Conservation (phyloP, 1,140 invertebrate genomes). For the Zaprionus capensis region DNA sequence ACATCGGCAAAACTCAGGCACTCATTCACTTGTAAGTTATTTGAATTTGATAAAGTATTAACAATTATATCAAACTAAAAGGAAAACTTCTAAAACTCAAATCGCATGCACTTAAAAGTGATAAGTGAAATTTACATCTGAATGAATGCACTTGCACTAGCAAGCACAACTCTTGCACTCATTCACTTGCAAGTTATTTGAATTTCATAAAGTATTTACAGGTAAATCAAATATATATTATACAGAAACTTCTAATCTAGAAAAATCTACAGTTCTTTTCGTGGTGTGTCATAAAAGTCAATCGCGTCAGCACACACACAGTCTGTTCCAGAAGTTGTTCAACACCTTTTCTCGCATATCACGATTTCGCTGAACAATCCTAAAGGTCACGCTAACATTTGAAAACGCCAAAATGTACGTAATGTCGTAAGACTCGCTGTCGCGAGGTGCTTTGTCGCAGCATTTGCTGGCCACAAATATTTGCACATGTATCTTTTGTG, state of each 20-base stretch:
- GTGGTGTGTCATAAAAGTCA: not conserved
- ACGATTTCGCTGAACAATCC: not conserved
- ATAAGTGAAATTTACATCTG: not conserved
- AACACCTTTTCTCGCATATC: not conserved
- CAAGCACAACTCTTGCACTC: not conserved
- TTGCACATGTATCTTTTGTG: constrained; percentile 7
- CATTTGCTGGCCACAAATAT: constrained; percentile 1
- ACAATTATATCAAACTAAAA: too few relatives aligned
- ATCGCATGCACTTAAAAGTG: not conserved
- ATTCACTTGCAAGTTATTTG: not conserved
- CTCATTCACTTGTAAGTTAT: not conserved
- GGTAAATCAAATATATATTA: not conserved
- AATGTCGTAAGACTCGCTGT: not conserved
- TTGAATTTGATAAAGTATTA: too few relatives aligned
- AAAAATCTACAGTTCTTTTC: not conserved
- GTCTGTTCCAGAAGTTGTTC: not conserved
- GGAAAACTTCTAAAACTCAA: too few relatives aligned
- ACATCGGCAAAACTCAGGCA: too few relatives aligned
- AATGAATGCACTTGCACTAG: not conserved
- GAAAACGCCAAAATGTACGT: not conserved
- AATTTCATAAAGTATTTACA: not conserved
- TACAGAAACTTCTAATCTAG: not conserved
- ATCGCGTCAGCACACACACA: not conserved
- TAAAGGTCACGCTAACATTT: constrained; percentile 1
- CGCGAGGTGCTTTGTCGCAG: not conserved